Conservation (phyloP, 2,113 vertebrate genomes). For the human (Homo sapiens) region GRCh38 chr6:34949501-34950000, state of each 20-base stretch:
- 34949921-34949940: slow-evolving; percentile 12
- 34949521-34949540: background rate
- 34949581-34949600: background rate
- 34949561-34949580: background rate
- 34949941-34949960: background rate
- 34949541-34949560: slow-evolving; percentile 1
- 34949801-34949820: background rate
- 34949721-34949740: background rate
- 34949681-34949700: background rate
- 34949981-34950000: background rate
- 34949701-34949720: background rate
- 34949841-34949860: slow-evolving; percentile 44
- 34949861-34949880: slow-evolving; percentile 36
- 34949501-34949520: background rate
- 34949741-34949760: slow-evolving; percentile 32
- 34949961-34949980: background rate
- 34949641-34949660: background rate
- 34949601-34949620: background rate
- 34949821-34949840: background rate
- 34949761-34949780: background rate
- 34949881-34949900: slow-evolving; percentile 45
- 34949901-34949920: slow-evolving; percentile 14
- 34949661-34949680: background rate
- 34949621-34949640: background rate
- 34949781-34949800: background rate